phyloP scores from a whole-genome alignment of 2,113 vertebrate species.

The Corapipo altera region DNA sequence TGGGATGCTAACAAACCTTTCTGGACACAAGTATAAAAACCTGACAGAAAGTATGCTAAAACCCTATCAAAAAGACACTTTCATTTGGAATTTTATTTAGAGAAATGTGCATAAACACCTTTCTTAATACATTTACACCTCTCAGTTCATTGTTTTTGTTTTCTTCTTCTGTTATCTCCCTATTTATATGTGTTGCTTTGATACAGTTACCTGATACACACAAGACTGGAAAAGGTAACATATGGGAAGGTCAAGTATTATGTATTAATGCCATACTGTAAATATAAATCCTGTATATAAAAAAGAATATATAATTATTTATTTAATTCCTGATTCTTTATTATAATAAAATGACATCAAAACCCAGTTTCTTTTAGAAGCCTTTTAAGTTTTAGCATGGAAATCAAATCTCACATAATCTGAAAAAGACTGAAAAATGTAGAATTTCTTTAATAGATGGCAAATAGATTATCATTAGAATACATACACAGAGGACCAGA shows the following conservation, averaged over 20 bases:
- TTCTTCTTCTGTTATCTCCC: not conserved
- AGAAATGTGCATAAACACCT: not conserved
- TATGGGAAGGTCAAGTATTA: not conserved
- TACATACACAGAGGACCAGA: not conserved
- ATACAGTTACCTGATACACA: not conserved
- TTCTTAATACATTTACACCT: not conserved
- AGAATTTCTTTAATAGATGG: not conserved
- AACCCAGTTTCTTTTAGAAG: not conserved
- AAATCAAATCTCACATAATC: not conserved
- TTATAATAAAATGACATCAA: not conserved
- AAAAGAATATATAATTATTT: too few relatives aligned
- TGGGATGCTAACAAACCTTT: not conserved
- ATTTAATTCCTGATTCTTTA: not conserved
- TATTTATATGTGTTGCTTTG: not conserved
- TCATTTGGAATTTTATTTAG: not conserved
- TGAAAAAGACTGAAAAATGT: not conserved
- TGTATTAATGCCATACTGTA: not conserved
- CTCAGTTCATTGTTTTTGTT: not conserved
- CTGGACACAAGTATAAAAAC: not conserved
- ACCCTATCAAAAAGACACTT: not conserved
- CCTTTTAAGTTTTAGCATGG: not conserved
- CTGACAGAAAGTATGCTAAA: not conserved
- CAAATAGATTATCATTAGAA: not conserved
- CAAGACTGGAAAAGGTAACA: not conserved
- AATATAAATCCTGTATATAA: too few relatives aligned